phyloP scores from a whole-genome alignment of 2,888 invertebrate genomes.

The Synanthedon andrenaeformis region DNA sequence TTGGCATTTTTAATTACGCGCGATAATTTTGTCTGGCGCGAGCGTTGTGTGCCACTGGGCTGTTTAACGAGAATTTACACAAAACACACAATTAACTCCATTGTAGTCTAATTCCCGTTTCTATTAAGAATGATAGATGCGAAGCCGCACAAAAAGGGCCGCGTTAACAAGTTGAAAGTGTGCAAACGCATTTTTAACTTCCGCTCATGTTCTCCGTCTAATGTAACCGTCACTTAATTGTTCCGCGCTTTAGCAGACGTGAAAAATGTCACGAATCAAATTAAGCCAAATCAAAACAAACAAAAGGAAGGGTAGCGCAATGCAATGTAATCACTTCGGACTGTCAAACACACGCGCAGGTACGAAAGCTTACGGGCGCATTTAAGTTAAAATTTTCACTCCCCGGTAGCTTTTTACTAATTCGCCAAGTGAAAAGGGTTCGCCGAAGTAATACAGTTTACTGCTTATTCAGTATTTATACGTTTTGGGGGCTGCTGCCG shows the following conservation, averaged over 20 bases:
- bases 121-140: conserved; percentile 24
- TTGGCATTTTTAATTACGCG: conserved; percentile 68
- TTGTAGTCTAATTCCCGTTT: conserved; percentile 33
- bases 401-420: conserved; percentile 70
- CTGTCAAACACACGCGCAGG: conserved; percentile 68
- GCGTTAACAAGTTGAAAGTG: too few species aligned
- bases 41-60: conserved; percentile 24
- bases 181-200: neutral
- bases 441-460: conserved; percentile 69
- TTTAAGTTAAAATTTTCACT: conserved; percentile 70
- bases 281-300: conserved; percentile 63
- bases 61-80: conserved; percentile 26
- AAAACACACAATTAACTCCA: conserved; percentile 24
- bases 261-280: conserved; percentile 57
- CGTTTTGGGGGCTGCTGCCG: conserved; percentile 57
- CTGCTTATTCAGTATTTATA: conserved; percentile 71
- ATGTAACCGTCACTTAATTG: neutral
- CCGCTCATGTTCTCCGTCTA: too few species aligned
- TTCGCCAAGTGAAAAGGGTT: conserved; percentile 72
- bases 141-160: neutral
- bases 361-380: conserved; percentile 54
- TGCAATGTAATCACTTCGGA: conserved; percentile 63
- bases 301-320: conserved; percentile 46
- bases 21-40: conserved; percentile 47
- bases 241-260: conserved; percentile 1